Evolutionary conservation across 2,797 vertebrate genomes (phyloP), one percentile per base, ranked within the genome.

Genomic region (Scleropages formosus): DNA sequence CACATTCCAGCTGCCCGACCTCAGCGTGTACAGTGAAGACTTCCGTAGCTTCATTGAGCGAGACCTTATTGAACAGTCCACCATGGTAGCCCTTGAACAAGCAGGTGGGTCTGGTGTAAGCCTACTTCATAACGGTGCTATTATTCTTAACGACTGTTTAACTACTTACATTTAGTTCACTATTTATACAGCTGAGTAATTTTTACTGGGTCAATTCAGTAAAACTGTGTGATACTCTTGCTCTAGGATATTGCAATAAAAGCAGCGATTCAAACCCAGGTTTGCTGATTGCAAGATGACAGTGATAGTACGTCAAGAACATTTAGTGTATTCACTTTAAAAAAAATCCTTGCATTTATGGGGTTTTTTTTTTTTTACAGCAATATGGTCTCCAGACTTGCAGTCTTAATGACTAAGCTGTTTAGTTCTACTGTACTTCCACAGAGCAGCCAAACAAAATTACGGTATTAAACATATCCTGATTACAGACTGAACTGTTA

Each of bases 1-100:
- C 89, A 99, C 98, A 83, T 99, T 99, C 94, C 97, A 99, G 81
- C 91, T 99, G 63, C 98, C 97, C 0, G 98, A 99, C 88, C 95
- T 99, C 81, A 98, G 96, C 0, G 95, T 98, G 78, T 99, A 99
- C 91, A 99, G 98, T 0, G 98, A 99, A 87, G 97, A 99, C 80
- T 99, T 98, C 87, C 87, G 98, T 86, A 95, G 93, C 86, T 99
- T 99, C 88, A 95, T 99, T 9, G 97, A 99, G 86, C 91, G 95
- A 0, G 98, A 99, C 88, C 89, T 99, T 77, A 99, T 99, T 10
- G 98, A 99, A 85, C 96, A 98, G 87, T 96, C 97, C 65, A 98
- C 97, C 69, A 98, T 99, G 96, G 94, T 97, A 77, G 98, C 98
- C 56, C 83, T 99, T 90, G 98, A 99, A 83, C 96, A 98, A 85